Evolutionary conservation across 2,113 vertebrate species (phyloP).

Genomic region (Phaetusa simplex): DNA sequence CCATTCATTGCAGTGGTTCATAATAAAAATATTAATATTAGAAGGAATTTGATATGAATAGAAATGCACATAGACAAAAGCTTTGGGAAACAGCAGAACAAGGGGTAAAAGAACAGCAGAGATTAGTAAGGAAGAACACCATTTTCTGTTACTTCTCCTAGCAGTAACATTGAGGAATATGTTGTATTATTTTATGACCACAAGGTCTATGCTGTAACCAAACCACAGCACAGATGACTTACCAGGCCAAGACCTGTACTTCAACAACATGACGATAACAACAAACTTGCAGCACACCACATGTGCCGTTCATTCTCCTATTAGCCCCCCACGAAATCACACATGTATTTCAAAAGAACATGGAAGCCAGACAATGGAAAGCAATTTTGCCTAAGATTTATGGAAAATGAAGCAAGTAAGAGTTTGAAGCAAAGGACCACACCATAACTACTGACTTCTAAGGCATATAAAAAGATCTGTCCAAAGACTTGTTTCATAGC

Average conservation of each 20-base stretch:
- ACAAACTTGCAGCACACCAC: background rate
- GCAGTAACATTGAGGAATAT: background rate
- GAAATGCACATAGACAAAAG: background rate
- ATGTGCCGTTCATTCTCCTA: no score
- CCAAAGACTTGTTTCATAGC: background rate
- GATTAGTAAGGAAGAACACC: background rate
- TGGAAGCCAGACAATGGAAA: background rate
- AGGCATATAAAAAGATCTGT: background rate
- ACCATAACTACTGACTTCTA: background rate
- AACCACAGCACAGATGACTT: background rate
- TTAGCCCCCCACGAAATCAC: background rate
- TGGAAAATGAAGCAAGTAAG: background rate
- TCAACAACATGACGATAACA: background rate
- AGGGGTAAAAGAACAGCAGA: background rate
- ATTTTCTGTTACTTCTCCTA: background rate
- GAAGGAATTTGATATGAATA: background rate
- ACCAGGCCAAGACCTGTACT: background rate
- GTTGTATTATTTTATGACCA: background rate
- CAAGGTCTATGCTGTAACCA: background rate
- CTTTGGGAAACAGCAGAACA: background rate
- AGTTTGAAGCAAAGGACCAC: background rate
- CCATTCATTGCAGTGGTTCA: background rate
- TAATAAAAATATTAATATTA: background rate
- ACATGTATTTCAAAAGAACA: background rate
- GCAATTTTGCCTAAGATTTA: background rate